Base-by-base conservation (phyloP, 2,797 vertebrate species). In the Hylomyscus alleni region DNA sequence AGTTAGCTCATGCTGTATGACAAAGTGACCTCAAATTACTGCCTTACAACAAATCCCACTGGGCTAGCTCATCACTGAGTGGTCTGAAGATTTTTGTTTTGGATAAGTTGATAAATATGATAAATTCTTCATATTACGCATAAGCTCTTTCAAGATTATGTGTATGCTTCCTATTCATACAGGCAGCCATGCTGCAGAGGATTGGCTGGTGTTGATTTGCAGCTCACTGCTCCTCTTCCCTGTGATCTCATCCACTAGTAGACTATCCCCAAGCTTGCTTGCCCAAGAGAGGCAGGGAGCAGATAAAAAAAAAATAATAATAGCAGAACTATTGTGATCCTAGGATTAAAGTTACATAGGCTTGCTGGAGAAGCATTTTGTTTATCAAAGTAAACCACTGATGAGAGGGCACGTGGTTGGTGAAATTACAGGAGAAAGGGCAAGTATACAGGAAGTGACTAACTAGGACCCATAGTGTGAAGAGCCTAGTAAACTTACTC, bases 401-500 rank as follows among this genome's bases (percentile, higher is more conserved):
- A 37, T 83, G 54, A 47, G 13, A 40, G 2, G n/a, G 9, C 1
- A 29, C 67, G 4, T 19, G 6, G 19, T 12, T 96, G n/a, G 73
- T 20, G 81, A 62, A 85, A n/a, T n/a, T 69, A 69, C 2, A 93
- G 73, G 31, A 34, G 19, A 88, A 88, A 52, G 44, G 58, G 2
- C 34, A 31, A 40, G 4, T 50, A 75, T 56, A 58, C 5, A 80
- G 24, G 20, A 81, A 17, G 11, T 24, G n/a, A 54, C 56, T 89
- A 65, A 72, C 22, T 73, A 76, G 13, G 22, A 2, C 11, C 29
- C 29, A 65, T 11, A 37, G 7, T 89, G 34, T 54, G 44, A 92
- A 56, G 2, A 76, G 24, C 58, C 10, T 72, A 77, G 52, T 26
- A 67, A 67, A 54, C 94, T 89, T 29, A 86, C 96, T 89, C 37